phyloP scores from a whole-genome alignment of 2,113 vertebrate genomes.

The Gasterosteus nipponicus region DNA sequence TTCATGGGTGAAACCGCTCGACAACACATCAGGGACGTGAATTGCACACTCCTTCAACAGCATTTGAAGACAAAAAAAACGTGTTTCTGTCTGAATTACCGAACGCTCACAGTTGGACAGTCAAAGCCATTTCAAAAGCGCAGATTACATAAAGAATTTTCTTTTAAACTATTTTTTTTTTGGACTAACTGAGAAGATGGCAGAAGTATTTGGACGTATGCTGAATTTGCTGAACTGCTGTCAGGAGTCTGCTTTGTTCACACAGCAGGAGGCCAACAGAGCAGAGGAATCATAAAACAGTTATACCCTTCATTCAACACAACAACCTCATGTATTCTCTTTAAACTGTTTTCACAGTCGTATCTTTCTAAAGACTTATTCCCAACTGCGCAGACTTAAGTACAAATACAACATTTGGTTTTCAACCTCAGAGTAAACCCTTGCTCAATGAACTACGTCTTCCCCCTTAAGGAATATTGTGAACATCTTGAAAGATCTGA shows the following conservation, averaged over 20 bases:
- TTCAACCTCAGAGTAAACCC: neutral
- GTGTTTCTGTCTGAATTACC: conserved; percentile 20
- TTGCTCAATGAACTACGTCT: neutral
- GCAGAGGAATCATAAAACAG: conserved; percentile 35
- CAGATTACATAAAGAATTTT: conserved; percentile 41
- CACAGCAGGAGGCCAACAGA: conserved; percentile 57
- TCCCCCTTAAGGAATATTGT: neutral
- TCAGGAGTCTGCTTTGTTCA: conserved; percentile 59
- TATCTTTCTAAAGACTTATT: neutral
- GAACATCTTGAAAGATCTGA: conserved; percentile 8
- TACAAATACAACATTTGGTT: neutral
- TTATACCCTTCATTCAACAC: neutral
- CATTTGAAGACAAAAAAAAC: conserved; percentile 22
- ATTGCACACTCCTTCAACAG: conserved; percentile 26
- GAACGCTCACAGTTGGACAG: conserved; percentile 29
- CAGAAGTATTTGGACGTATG: conserved; percentile 49
- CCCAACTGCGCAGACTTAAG: neutral
- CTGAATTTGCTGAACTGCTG: conserved; percentile 55
- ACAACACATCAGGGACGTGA: conserved; percentile 48
- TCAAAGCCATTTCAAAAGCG: conserved; percentile 34
- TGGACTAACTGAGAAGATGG: conserved; percentile 24
- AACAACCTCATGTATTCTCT: neutral
- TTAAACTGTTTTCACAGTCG: neutral
- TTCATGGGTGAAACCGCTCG: conserved; percentile 27
- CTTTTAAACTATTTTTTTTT: conserved; percentile 11